Evolutionary conservation across 2,113 vertebrate genomes (phyloP).

Genomic region (Solea senegalensis): DNA sequence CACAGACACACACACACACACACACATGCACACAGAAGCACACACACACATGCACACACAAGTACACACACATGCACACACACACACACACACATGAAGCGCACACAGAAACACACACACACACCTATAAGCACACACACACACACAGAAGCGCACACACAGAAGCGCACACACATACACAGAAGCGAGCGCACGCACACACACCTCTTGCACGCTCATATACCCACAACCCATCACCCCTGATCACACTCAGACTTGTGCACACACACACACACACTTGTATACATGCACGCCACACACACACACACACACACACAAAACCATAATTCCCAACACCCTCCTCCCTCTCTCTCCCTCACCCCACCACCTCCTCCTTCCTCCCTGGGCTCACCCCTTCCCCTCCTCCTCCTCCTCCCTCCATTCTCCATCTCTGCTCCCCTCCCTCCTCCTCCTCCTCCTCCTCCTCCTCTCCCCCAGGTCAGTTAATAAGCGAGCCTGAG

Average conservation of each 20-base stretch:
- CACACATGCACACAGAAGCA: too few species aligned
- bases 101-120: slow-evolving; percentile 19
- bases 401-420: slow-evolving; percentile 23
- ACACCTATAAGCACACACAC: slow-evolving; percentile 46
- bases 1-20: slow-evolving; percentile 23
- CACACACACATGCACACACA: slow-evolving; percentile 35
- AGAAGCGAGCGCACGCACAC: slow-evolving; percentile 33
- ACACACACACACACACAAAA: slow-evolving; percentile 41
- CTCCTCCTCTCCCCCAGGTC: slow-evolving; percentile 71
- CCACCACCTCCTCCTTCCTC: slow-evolving; percentile 5
- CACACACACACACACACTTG: slow-evolving; percentile 28
- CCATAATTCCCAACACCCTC: too few species aligned
- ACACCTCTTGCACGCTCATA: slow-evolving; percentile 38
- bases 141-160: slow-evolving; percentile 40
- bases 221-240: slow-evolving; percentile 55
- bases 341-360: background rate
- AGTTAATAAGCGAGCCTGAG: slow-evolving; percentile 87
- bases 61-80: slow-evolving; percentile 20
- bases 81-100: slow-evolving; percentile 31
- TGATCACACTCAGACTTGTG: slow-evolving; percentile 39
- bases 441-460: background rate
- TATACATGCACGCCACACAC: background rate
- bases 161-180: slow-evolving; percentile 48
- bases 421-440: slow-evolving; percentile 34
- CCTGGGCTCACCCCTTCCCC: background rate